Evolutionary conservation across 53 echinoderm and acorn worm genomes (phyloP), one percentile per base, ranked within the genome.

Genomic region (Paelopatides confundens): DNA sequence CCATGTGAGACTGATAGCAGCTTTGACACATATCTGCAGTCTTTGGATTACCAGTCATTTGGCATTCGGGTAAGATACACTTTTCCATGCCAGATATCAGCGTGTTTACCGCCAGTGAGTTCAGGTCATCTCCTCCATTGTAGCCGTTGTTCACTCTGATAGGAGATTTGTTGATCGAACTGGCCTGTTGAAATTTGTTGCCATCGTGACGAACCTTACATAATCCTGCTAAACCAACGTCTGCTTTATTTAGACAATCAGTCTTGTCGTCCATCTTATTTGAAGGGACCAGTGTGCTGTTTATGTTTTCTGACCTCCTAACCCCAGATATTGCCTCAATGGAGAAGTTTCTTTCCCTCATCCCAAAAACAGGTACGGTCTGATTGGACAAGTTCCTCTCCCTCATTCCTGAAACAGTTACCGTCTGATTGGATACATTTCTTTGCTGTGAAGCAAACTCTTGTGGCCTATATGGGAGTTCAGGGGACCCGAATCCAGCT

Each of bases 21-120:
- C 85, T 88, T 62, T 82, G 58, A 58, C 96, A 96, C 88, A 96
- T 77, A 35, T 91, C 94, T 9, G 34, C 83, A 23, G 82, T 93
- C 18, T 81, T 58, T 2, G 93, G 93, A 11, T 94, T 85, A 47
- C 99, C 99, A 14, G 99, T 99, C 58, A 95, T 62, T 30, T 76
- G 54, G 84, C 99, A 99, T 40, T 95, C 96, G 1, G 93, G 91
- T 26, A 96, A 66, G 14, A 96, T 69, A 66, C 99, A 99, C 63
- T 96, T 99, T 87, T 93, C 90, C 31, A 76, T 82, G 1, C 95
- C 93, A 1, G 90, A 66, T 17, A 37, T 64, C 70, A 74, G 11
- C 2, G 85, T 71, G 77, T 89, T 69, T 21, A 89, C 86, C 30
- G 88, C 30, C 5, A 64, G 35, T 21, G 87, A 86, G 32, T 66